Evolutionary conservation across 2,888 invertebrate species (phyloP).

Genomic region (Synergus gifuensis): DNA sequence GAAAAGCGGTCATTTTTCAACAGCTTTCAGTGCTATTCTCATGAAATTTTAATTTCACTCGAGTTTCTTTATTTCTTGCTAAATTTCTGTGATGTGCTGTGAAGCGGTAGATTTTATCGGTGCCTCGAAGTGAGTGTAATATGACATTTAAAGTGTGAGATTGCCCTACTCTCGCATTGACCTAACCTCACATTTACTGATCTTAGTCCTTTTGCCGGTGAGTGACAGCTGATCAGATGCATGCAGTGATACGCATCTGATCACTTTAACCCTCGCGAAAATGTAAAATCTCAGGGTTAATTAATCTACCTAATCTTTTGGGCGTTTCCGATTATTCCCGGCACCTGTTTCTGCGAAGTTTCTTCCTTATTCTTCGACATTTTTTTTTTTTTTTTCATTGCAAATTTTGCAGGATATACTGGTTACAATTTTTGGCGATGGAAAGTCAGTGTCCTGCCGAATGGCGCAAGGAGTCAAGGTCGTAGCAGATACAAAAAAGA

Average conservation of each 20-base stretch:
- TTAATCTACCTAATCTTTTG: background rate
- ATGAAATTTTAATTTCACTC: background rate
- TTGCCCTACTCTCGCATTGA: background rate
- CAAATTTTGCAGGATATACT: background rate
- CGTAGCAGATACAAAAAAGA: conserved; percentile 24
- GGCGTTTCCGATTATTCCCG: background rate
- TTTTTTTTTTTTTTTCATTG: background rate
- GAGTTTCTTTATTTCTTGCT: background rate
- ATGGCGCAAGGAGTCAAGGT: conserved; percentile 34
- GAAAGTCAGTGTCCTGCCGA: conserved; percentile 30
- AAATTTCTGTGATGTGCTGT: background rate
- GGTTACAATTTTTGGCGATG: conserved; percentile 26
- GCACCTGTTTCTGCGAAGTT: background rate
- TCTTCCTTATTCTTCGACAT: background rate
- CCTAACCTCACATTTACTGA: conserved; percentile 32
- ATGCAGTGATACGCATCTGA: conserved; percentile 6
- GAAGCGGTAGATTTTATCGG: background rate
- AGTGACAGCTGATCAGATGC: conserved; percentile 41
- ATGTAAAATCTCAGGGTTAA: background rate
- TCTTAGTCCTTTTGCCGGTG: conserved; percentile 16
- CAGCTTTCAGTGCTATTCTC: background rate
- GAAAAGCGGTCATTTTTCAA: conserved; percentile 8
- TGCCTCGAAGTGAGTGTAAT: conserved; percentile 1
- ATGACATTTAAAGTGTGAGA: conserved; percentile 9
- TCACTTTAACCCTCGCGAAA: background rate